A percentile compares a stretch with the other conserved stretches of the same genome.
These are phyloP conservation scores for Cantharis rufa DNA, from an alignment of 2,888 invertebrate genomes.

Conservation along the genomic window DNA sequence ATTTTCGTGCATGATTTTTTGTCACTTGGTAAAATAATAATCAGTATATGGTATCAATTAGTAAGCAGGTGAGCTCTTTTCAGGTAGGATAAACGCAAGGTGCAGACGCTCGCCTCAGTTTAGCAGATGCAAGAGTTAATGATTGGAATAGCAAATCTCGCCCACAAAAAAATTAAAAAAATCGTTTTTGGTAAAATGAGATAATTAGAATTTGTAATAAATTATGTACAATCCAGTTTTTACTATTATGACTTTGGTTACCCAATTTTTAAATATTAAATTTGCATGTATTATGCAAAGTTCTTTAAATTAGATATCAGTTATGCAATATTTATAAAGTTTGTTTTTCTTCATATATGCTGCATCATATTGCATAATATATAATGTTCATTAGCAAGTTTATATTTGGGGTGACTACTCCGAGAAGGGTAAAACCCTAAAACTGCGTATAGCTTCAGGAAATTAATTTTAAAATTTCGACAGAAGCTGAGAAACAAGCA, in stretches of 20 bases:
- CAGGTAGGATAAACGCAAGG: conserved; percentile 29
- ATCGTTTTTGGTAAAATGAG: neutral
- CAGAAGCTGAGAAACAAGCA: neutral
- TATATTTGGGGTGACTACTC: neutral
- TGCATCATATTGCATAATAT: neutral
- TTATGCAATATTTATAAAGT: neutral
- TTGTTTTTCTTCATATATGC: neutral
- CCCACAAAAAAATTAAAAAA: neutral
- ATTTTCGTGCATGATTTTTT: neutral
- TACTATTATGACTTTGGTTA: neutral
- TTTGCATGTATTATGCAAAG: neutral
- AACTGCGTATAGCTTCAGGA: neutral
- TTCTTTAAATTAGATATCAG: neutral
- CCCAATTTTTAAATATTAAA: neutral
- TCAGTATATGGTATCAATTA: conserved; percentile 29
- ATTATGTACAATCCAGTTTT: neutral
- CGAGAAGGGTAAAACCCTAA: neutral
- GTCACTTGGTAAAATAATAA: neutral
- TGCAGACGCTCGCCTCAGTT: conserved; percentile 19
- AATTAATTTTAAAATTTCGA: neutral
- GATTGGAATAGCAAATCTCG: neutral
- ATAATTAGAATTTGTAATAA: neutral
- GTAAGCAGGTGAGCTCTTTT: conserved; percentile 23
- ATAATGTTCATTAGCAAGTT: neutral
- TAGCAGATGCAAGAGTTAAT: conserved; percentile 26